phyloP scores from a whole-genome alignment of 2,888 invertebrate species.

The Aphidius colemani region DNA sequence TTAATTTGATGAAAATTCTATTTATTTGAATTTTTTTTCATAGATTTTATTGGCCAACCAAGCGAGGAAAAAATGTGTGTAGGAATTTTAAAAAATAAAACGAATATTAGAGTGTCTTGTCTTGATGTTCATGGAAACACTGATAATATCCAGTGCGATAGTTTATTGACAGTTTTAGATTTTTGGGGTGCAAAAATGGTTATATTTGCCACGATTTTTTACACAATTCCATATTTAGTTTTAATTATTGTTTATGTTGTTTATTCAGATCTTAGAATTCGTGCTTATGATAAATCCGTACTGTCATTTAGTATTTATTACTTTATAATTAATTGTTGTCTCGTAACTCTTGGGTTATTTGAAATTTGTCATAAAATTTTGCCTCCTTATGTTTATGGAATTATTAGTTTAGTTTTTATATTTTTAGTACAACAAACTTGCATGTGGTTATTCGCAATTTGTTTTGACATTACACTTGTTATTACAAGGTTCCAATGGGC shows the following conservation, averaged over 20 bases:
- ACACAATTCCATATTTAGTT: constrained; percentile 43
- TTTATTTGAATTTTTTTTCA: neutral
- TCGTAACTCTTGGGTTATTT: constrained; percentile 40
- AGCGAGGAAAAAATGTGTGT: constrained; percentile 27
- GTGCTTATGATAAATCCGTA: constrained; percentile 47
- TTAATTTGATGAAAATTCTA: neutral
- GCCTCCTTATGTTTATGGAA: constrained; percentile 23
- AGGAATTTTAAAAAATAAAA: constrained; percentile 36
- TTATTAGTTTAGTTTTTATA: constrained; percentile 43
- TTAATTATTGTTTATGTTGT: constrained; percentile 41
- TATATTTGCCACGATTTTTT: constrained; percentile 46
- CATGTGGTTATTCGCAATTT: constrained; percentile 50
- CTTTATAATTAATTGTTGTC: constrained; percentile 36
- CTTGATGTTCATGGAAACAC: constrained; percentile 8
- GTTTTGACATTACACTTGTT: constrained; percentile 48
- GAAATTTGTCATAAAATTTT: constrained; percentile 42
- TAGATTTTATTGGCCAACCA: constrained; percentile 1
- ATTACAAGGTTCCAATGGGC: constrained; percentile 50
- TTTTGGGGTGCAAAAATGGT: constrained; percentile 49
- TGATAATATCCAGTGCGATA: constrained; percentile 35
- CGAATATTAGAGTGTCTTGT: constrained; percentile 29
- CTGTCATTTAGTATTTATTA: constrained; percentile 43
- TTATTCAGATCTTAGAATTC: constrained; percentile 37
- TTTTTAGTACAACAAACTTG: constrained; percentile 43
- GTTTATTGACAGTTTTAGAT: constrained; percentile 38